Percentiles rank a stretch among this genome's conserved stretches.
phyloP scores from a whole-genome alignment of 2,113 vertebrate species.

The Martes martes region DNA sequence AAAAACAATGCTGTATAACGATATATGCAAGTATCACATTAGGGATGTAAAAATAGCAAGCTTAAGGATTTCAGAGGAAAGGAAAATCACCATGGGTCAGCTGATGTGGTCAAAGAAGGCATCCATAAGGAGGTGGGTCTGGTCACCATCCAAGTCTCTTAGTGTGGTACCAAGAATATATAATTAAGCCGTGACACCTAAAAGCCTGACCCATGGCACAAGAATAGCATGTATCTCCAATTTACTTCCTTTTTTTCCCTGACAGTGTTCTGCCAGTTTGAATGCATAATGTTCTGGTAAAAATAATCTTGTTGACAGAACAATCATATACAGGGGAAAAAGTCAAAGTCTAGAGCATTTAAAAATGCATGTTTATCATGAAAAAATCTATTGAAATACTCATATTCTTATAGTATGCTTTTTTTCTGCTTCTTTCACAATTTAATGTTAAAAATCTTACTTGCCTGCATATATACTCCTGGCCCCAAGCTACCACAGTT shows the following conservation, averaged over 20 bases:
- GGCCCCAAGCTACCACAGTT: not conserved
- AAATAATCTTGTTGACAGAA: constrained; percentile 49
- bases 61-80: constrained; percentile 3
- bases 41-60: not conserved
- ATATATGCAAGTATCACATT: not conserved
- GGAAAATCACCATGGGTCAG: constrained; percentile 41
- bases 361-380: not conserved
- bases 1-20: not conserved
- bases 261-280: not conserved
- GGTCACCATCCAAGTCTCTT: not conserved
- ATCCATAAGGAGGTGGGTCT: not conserved
- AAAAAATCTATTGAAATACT: not conserved
- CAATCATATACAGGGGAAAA: not conserved
- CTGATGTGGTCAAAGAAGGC: not conserved
- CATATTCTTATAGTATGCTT: not conserved
- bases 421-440: not conserved
- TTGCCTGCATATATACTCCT: not conserved
- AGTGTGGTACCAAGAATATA: not conserved
- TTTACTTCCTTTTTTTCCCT: not conserved
- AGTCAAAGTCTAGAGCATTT: not conserved
- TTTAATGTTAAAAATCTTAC: not conserved
- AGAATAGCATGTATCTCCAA: constrained; percentile 24
- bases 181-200: constrained; percentile 52
- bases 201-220: not conserved
- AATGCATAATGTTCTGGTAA: constrained; percentile 18